Evolutionary conservation across 2,797 vertebrate species (phyloP).

Genomic region (Pseudochirops cupreus): DNA sequence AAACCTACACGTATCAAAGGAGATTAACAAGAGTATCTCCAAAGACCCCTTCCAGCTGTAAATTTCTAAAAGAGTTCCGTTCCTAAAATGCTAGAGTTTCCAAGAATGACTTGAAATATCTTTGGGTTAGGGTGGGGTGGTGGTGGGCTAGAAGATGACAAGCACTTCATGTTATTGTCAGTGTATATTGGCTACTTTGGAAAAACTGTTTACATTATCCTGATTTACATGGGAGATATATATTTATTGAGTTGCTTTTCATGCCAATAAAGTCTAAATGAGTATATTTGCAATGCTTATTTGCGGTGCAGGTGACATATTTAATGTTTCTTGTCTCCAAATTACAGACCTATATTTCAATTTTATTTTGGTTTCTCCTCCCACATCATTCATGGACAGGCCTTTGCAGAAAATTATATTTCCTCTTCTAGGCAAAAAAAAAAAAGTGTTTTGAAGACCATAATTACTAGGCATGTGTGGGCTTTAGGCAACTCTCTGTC

Average conservation of each 20-base stretch:
- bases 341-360: constrained; percentile 46
- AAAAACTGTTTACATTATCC: constrained; percentile 43
- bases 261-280: constrained; percentile 16
- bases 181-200: constrained; percentile 6
- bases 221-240: not conserved
- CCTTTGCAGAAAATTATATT: constrained; percentile 53
- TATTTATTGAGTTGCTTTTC: constrained; percentile 35
- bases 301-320: constrained; percentile 4
- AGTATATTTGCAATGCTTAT: constrained; percentile 43
- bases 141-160: not conserved
- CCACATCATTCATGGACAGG: not conserved
- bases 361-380: constrained; percentile 55
- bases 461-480: constrained; percentile 26
- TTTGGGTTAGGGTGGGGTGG: not conserved
- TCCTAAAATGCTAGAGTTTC: not conserved
- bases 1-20: not conserved
- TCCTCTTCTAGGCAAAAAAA: constrained; percentile 40
- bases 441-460: constrained; percentile 53
- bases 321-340: constrained; percentile 42
- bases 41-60: not conserved
- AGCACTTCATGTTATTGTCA: not conserved
- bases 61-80: not conserved
- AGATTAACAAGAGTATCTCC: not conserved
- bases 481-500: constrained; percentile 3
- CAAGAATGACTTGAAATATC: not conserved